Evolutionary conservation across 2,888 invertebrate species (phyloP), one percentile per base, ranked within the genome.

Genomic region (Phymatocera aterrima): DNA sequence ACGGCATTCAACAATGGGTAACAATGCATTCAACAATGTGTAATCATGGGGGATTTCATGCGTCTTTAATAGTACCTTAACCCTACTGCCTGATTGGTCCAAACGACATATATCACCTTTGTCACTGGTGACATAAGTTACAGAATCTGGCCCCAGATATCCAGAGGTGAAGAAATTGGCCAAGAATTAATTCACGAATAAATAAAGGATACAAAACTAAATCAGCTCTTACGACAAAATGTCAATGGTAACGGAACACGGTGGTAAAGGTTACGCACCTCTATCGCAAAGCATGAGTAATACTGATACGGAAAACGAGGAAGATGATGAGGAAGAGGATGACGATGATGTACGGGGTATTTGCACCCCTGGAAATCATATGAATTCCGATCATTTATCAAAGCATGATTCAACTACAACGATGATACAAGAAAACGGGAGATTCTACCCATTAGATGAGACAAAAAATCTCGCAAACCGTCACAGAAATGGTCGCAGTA

Each of bases 301-400:
- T 90, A 95, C 95, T 0, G 95, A 96, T 85, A 95, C 95, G 0
- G 96, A 96, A 85, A 95, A 95, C 85, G 96, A 96, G 85, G 91
- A 91, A 10, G 89, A 89, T 40, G 86, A 83, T 78, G 34, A 84
- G 85, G 65, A 34, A 24, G 57, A 57, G 15, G 18, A 65, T 46
- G n/a, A n/a, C n/a, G n/a, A n/a, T n/a, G n/a, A n/a, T n/a, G n/a
- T n/a, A n/a, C 81, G 74, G 6, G 82, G 83, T 78, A 78, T 61
- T 24, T 70, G 37, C 18, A 8, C 78, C 80, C 74, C 5, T 82
- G 81, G 79, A 81, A 81, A 54, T 60, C 31, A 37, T 24, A 12
- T 6, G 43, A 12, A 43, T n/a, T 24, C 46, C n/a, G 51, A 72
- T 77, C 28, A 70, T 40, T 43, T 57, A 1, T 18, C 6, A 3